Conservation (phyloP, 2,113 vertebrate species). For the Ardeotis arabs region DNA sequence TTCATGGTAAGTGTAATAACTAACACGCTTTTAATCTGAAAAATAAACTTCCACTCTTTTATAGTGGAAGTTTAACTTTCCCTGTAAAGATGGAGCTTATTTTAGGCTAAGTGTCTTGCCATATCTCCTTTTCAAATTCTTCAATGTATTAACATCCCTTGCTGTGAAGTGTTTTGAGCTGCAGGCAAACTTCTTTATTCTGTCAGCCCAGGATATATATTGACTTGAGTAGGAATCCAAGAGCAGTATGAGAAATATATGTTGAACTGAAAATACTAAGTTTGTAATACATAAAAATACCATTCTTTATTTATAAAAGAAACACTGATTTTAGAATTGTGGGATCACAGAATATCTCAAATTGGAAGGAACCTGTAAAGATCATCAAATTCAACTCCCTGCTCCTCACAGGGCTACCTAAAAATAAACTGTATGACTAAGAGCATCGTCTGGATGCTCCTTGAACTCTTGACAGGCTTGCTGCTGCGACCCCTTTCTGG, state of each 20-base stretch:
- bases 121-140: not conserved
- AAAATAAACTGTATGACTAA: not conserved
- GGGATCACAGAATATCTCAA: not conserved
- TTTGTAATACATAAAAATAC: not conserved
- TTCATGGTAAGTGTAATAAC: slow-evolving; percentile 83
- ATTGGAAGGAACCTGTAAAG: not conserved
- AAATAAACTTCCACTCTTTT: not conserved
- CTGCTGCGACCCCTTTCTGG: not conserved
- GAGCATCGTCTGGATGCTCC: not conserved
- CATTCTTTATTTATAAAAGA: not conserved
- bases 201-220: not conserved
- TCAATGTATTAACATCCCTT: not conserved
- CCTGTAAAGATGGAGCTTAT: not conserved
- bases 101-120: not conserved
- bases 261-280: not conserved
- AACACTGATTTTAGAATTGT: not conserved
- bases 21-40: not conserved
- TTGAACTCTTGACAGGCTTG: not conserved
- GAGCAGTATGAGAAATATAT: not conserved
- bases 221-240: not conserved
- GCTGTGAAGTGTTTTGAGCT: not conserved
- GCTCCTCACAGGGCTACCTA: not conserved
- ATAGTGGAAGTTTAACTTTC: not conserved
- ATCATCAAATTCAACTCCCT: not conserved
- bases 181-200: not conserved